These are phyloP conservation scores for Ochotona princeps DNA, from an alignment of 2,113 vertebrate species.

Conservation along the genomic window DNA sequence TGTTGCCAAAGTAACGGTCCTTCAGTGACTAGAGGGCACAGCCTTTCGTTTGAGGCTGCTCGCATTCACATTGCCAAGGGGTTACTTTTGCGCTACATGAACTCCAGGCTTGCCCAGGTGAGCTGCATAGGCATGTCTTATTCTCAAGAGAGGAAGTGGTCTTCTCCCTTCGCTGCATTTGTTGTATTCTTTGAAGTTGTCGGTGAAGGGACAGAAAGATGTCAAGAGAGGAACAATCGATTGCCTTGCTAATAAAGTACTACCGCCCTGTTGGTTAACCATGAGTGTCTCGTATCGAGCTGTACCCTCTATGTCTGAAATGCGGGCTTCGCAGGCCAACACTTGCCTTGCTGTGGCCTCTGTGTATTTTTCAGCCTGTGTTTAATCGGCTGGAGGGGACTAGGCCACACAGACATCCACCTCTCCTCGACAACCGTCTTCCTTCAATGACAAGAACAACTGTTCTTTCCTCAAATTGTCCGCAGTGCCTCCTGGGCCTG, in stretches of 20 bases:
- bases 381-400: background rate
- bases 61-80: background rate
- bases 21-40: background rate
- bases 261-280: background rate
- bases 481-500: background rate
- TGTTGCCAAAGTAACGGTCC: background rate
- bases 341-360: background rate
- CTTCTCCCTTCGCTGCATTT: no score
- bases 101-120: background rate
- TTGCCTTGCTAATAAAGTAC: background rate
- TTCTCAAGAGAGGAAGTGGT: background rate
- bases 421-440: background rate
- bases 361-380: background rate
- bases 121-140: background rate
- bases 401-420: background rate
- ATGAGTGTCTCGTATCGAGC: background rate
- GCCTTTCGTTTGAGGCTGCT: background rate
- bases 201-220: background rate
- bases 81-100: background rate
- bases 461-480: background rate
- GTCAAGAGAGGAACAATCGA: constrained; percentile 23
- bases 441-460: background rate
- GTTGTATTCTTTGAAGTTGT: background rate
- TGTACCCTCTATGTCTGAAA: background rate
- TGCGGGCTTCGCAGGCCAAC: background rate